Evolutionary conservation across 2,797 vertebrate genomes (phyloP).

Genomic region (Anomalospiza imberbis): DNA sequence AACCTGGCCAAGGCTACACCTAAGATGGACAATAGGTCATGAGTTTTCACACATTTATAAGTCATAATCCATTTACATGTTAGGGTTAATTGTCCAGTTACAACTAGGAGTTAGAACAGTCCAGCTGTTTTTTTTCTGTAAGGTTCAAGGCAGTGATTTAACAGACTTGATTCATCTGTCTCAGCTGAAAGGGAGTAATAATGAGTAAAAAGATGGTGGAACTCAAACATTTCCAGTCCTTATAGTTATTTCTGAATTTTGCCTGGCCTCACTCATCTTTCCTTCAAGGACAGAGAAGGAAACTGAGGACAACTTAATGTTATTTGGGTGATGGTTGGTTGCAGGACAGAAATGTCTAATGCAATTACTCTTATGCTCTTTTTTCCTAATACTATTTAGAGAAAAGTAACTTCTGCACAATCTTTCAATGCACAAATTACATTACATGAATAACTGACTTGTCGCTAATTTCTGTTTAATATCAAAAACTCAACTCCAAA

Average conservation of each 20-base stretch:
- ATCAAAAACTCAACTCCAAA: not conserved
- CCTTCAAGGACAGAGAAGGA: not conserved
- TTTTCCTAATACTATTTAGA: not conserved
- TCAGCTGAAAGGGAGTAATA: not conserved
- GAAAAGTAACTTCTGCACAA: not conserved
- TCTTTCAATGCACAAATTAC: not conserved
- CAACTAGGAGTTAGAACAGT: not conserved
- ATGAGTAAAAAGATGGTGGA: not conserved
- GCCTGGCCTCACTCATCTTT: not conserved
- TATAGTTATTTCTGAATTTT: not conserved
- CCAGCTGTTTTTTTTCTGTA: not conserved
- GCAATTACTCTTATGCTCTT: not conserved
- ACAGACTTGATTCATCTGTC: not conserved
- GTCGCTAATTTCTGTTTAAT: not conserved
- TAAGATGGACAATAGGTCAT: rapidly evolving
- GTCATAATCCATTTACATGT: not conserved
- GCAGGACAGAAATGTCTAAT: not conserved
- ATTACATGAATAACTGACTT: not conserved
- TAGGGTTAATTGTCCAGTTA: not conserved
- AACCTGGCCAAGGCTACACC: not conserved
- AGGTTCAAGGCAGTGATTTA: not conserved
- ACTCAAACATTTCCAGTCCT: not conserved
- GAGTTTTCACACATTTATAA: not conserved
- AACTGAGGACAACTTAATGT: not conserved
- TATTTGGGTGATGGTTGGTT: not conserved